phyloP scores from a whole-genome alignment of 2,888 invertebrate genomes.

The Acronicta leporina region DNA sequence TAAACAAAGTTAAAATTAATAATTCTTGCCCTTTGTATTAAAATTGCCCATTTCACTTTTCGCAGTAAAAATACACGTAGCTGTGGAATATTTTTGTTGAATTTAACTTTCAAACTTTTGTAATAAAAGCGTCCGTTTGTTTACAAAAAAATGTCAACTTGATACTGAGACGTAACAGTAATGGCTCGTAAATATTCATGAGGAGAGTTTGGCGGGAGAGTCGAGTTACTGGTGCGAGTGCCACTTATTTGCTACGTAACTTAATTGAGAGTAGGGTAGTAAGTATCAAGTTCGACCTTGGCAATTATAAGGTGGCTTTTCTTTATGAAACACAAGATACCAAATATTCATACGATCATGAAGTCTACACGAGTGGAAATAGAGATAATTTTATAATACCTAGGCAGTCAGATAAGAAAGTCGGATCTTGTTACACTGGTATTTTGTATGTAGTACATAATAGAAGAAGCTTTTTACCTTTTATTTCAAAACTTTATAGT shows the following conservation, averaged over 20 bases:
- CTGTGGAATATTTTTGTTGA: constrained; percentile 29
- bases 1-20: constrained; percentile 41
- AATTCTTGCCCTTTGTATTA: constrained; percentile 38
- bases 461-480: too few species aligned
- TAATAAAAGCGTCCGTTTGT: constrained; percentile 40
- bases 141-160: constrained; percentile 44
- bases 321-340: not conserved
- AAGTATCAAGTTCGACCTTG: constrained; percentile 39
- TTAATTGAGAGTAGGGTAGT: constrained; percentile 27
- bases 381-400: too few species aligned
- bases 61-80: constrained; percentile 23
- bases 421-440: too few species aligned
- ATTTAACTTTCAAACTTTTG: constrained; percentile 38
- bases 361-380: too few species aligned
- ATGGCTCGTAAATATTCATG: constrained; percentile 57
- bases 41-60: not conserved
- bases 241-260: constrained; percentile 33
- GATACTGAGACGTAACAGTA: constrained; percentile 51
- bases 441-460: too few species aligned
- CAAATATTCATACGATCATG: too few species aligned
- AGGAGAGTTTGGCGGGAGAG: constrained; percentile 40
- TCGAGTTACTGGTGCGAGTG: constrained; percentile 49
- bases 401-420: too few species aligned
- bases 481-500: too few species aligned
- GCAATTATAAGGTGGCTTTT: constrained; percentile 2